Base-by-base conservation (phyloP, 1,140 invertebrate species). In the Drosophila mauritiana region DNA sequence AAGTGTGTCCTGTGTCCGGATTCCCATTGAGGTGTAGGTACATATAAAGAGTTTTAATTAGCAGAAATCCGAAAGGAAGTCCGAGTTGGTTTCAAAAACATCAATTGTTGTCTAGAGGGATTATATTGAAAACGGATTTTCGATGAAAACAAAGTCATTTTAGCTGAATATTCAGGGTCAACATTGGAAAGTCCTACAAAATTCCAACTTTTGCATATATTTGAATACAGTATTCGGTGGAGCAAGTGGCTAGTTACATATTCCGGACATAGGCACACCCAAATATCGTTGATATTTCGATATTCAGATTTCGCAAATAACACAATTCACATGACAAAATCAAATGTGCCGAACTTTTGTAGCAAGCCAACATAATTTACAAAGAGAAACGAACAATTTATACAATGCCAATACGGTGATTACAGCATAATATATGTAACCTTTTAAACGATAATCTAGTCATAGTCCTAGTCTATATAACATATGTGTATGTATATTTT, bases 261-360 rank as follows among this genome's bases (percentile, higher is more conserved):
- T 34, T 27, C 59, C 59, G 25, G 59, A 57, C 53, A 57, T 31
- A 39, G 58, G 13, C 53, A 58, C 36, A 58, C 53, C 20, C 25
- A 31, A 20, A 62, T 34, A 42, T 20, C 52, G 52, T 54, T 15
- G 5, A 15, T 12, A n/a, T 17, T 17, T 39, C 46, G 13, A 46
- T 52, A 64, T 36, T 69, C 37, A 31, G 17, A 27, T 54, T 20
- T 52, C 25, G 36, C 20, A 52, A 59, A 36, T 36, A 15, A 59
- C 37, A 25, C 31, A 61, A 62, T 15, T 53, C 65, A 69, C 49
- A 39, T 40, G 67, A 58, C 40, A 57, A 49, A 76, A 75, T 58
- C 70, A 75, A 76, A 76, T 67, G 59, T 75, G 73, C 73, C 73
- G 73, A 76, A 75, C 73, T 62, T 73, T 73, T 73, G 56, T 73